Evolutionary conservation across 2,113 vertebrate species (phyloP).

Genomic region (Syngnathus scovelli): DNA sequence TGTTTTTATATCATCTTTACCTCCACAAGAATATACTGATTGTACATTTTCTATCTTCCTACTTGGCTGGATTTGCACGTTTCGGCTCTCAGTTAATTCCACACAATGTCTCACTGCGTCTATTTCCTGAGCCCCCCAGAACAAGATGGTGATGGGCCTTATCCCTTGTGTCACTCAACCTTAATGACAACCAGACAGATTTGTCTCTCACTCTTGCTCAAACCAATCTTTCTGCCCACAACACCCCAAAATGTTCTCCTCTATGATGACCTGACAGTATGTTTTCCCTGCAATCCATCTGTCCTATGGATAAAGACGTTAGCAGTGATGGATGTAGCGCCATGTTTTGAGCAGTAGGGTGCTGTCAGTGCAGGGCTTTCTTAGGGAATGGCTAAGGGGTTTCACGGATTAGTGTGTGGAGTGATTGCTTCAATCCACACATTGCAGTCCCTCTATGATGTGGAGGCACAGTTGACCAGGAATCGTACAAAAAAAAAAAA

Average conservation of each 20-base stretch:
- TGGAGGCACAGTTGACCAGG: constrained; percentile 14
- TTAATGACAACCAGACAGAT: constrained; percentile 23
- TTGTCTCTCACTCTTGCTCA: constrained; percentile 8
- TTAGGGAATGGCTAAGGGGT: constrained; percentile 46
- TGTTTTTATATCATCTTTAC: constrained; percentile 9
- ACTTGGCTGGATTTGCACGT: constrained; percentile 1
- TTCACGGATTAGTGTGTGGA: constrained; percentile 47
- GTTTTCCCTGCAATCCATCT: constrained; percentile 36
- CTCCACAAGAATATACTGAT: constrained; percentile 8
- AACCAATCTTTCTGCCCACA: constrained; percentile 11
- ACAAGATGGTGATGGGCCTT: constrained; percentile 51
- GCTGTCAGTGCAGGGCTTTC: constrained; percentile 43
- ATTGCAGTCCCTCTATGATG: constrained; percentile 32
- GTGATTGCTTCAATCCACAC: constrained; percentile 52
- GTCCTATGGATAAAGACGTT: constrained; percentile 62
- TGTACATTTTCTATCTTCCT: constrained; percentile 4
- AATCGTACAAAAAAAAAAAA: constrained; percentile 21
- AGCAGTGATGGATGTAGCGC: constrained; percentile 47
- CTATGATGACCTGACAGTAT: constrained; percentile 44
- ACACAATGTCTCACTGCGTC: constrained; percentile 32
- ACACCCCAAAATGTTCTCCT: constrained; percentile 5
- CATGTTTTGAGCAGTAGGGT: constrained; percentile 32
- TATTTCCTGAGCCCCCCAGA: constrained; percentile 34
- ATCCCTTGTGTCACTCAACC: constrained; percentile 51
- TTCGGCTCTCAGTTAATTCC: constrained; percentile 44